Percentiles rank a stretch among this genome's conserved stretches.
Evolutionary conservation across 2,888 invertebrate genomes (phyloP).

Genomic region (Drosophila pegasa): DNA sequence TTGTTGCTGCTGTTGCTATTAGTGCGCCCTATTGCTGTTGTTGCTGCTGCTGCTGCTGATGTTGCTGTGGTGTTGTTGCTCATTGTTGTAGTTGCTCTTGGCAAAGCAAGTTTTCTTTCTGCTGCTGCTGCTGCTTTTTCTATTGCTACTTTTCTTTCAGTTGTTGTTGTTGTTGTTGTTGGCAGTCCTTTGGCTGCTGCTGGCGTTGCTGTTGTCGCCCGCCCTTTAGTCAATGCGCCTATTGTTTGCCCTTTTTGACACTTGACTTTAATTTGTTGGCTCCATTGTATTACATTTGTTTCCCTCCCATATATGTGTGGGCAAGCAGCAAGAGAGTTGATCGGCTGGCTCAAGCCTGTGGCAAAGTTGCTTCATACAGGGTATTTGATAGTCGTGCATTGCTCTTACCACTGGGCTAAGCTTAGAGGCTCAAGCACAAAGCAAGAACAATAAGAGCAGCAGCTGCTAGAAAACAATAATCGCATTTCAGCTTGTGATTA

Average conservation of each 20-base stretch:
- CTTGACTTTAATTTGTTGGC: slow-evolving; percentile 39
- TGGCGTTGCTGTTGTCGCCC: slow-evolving; percentile 34
- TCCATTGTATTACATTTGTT: slow-evolving; percentile 2
- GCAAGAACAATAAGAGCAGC: slow-evolving; percentile 10
- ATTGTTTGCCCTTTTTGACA: slow-evolving; percentile 57
- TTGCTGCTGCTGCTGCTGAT: slow-evolving; percentile 12
- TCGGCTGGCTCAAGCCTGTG: background rate
- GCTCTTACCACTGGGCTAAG: background rate
- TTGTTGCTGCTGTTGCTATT: slow-evolving; percentile 23
- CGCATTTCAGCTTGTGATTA: slow-evolving; percentile 30
- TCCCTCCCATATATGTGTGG: background rate
- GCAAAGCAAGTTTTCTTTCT: background rate
- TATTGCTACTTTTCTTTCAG: slow-evolving; percentile 6
- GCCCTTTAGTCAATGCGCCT: slow-evolving; percentile 60
- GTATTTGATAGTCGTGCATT: slow-evolving; percentile 7
- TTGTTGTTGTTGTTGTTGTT: slow-evolving; percentile 8
- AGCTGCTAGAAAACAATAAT: slow-evolving; percentile 11
- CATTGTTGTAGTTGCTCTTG: slow-evolving; percentile 8
- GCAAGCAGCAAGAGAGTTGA: background rate
- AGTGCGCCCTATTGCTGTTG: slow-evolving; percentile 1
- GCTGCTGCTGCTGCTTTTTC: slow-evolving; percentile 10
- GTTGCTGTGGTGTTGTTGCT: slow-evolving; percentile 16
- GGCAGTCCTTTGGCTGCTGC: background rate
- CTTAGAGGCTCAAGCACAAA: background rate
- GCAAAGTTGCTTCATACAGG: too few relatives aligned